phyloP scores from a whole-genome alignment of 2,888 invertebrate species.

The Pimpla rufipes region DNA sequence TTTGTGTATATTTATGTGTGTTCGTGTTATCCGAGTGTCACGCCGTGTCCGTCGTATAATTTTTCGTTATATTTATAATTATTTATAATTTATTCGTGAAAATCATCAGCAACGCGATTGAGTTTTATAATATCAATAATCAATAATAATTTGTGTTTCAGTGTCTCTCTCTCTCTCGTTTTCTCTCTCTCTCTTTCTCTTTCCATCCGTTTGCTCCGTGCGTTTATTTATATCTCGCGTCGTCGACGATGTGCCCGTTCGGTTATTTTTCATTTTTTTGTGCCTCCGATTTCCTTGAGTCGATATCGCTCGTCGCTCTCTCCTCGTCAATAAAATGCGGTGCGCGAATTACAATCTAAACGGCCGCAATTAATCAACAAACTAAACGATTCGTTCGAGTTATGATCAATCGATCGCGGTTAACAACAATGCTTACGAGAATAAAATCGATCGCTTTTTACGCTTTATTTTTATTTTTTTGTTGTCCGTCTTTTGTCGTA shows the following conservation, averaged over 20 bases:
- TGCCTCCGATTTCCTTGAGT: slow-evolving; percentile 19
- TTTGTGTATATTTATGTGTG: slow-evolving; percentile 40
- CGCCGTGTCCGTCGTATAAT: slow-evolving; percentile 64
- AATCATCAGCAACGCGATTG: slow-evolving; percentile 75
- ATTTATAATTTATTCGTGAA: slow-evolving; percentile 73
- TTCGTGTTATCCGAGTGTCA: slow-evolving; percentile 31
- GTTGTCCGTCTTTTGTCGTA: too few relatives aligned
- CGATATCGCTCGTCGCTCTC: not conserved
- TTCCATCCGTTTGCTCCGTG: not conserved
- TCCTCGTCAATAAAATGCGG: slow-evolving; percentile 27
- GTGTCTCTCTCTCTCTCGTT: slow-evolving; percentile 33
- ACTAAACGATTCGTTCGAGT: slow-evolving; percentile 51
- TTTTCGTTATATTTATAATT: slow-evolving; percentile 70
- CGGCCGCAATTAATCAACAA: slow-evolving; percentile 49
- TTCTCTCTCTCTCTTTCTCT: too few relatives aligned
- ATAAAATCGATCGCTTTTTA: slow-evolving; percentile 45
- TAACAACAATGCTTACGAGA: slow-evolving; percentile 60
- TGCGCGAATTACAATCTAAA: slow-evolving; percentile 29
- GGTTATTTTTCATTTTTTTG: slow-evolving; percentile 26
- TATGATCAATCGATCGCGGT: slow-evolving; percentile 51
- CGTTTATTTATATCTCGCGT: slow-evolving; percentile 25
- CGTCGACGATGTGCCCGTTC: not conserved
- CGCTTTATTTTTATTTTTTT: slow-evolving; percentile 12
- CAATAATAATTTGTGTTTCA: slow-evolving; percentile 68
- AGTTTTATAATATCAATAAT: slow-evolving; percentile 65